These are phyloP conservation scores for Rhegmatorhina hoffmannsi DNA, from an alignment of 2,113 vertebrate genomes.

Conservation along the genomic window DNA sequence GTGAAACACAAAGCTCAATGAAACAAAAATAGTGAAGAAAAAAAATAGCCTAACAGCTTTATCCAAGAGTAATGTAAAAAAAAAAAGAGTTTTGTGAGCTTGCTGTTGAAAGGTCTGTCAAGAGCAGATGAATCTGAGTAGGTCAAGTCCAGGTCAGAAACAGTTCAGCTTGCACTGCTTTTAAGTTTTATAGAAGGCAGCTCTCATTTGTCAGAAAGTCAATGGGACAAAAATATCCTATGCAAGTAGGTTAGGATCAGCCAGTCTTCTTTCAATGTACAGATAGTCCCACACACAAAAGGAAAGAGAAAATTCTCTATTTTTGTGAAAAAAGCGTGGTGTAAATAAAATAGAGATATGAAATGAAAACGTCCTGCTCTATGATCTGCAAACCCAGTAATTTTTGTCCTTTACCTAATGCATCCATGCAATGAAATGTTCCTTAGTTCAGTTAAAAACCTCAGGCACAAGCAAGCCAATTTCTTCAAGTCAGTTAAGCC, in stretches of 20 bases:
- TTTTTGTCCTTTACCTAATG: neutral
- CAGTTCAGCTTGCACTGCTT: slow-evolving; percentile 44
- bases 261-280: neutral
- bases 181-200: slow-evolving; percentile 67
- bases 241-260: neutral
- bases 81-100: slow-evolving; percentile 43
- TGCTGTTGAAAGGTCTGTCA: slow-evolving; percentile 69
- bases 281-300: neutral
- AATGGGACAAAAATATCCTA: slow-evolving; percentile 15
- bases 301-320: neutral
- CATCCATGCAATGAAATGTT: neutral
- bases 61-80: slow-evolving; percentile 8
- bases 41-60: neutral
- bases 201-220: slow-evolving; percentile 53
- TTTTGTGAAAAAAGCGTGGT: neutral
- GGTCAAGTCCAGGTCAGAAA: slow-evolving; percentile 68
- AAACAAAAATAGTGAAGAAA: neutral
- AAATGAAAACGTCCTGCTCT: neutral
- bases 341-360: neutral
- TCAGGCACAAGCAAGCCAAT: neutral
- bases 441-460: neutral
- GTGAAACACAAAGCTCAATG: neutral
- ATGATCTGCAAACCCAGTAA: neutral
- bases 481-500: neutral
- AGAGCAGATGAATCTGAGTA: slow-evolving; percentile 60